Base-by-base conservation (phyloP, 2,113 vertebrate genomes). In the Vidua macroura region DNA sequence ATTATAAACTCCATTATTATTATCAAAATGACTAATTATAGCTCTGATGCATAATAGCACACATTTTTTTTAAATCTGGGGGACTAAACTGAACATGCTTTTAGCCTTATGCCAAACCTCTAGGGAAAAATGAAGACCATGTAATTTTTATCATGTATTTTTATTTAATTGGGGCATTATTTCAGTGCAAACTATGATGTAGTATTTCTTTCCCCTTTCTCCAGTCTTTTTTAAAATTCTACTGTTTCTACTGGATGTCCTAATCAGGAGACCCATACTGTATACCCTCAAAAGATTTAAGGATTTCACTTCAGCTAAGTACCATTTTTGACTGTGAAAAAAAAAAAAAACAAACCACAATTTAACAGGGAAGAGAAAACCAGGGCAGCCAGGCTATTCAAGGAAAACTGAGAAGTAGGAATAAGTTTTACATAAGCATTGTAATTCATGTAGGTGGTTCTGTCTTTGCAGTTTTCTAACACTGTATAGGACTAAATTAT, bases 1-100 rank as follows among this genome's bases (percentile, higher is more conserved):
- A 96, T 95, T 56, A 95, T 93, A 39, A 97, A 94, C 64, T 81
- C 68, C 41, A 53, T 81, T 93, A 85, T 95, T 88, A 92, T 11
- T 72, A 90, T 77, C 51, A 86, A 92, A 97, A 86, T 86, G 41
- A 85, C 79, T 96, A 92, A 96, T 96, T 96, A 83, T 85, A 80
- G 58, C 78, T 82, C 63, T 72, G 53, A 72, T 93, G 59, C 35
- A 86, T 63, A 94, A 80, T 68, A 88, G 24, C 51, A 74, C 35
- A 83, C 60, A 43, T 9, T 83, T 91, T 84, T 89, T 94, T 78
- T 16, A 17, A 67, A 86, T 77, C 48, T 44, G 30, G 19, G 52
- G 25, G 30, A 23, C 86, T 86, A 55, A 92, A 86, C 28, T 49
- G 69, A 88, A 83, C 83, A 74, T 22, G 30, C n/a, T 63, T 84